Evolutionary conservation across 1,140 invertebrate species (phyloP).

Genomic region (Drosophila littoralis): DNA sequence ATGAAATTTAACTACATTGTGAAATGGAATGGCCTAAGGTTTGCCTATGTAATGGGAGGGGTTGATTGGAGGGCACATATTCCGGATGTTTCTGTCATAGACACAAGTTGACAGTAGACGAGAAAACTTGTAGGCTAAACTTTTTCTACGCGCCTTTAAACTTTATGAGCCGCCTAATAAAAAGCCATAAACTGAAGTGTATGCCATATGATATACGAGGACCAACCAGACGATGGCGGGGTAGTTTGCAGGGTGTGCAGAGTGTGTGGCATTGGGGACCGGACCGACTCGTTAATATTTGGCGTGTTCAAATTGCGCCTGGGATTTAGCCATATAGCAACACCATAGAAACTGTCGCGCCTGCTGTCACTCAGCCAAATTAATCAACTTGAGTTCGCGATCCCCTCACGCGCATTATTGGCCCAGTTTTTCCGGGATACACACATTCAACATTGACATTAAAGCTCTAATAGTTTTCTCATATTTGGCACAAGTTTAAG

Average conservation of each 20-base stretch:
- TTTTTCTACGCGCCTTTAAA: slow-evolving; percentile 42
- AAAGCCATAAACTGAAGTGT: slow-evolving; percentile 53
- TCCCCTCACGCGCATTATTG: slow-evolving; percentile 26
- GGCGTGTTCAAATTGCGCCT: slow-evolving; percentile 44
- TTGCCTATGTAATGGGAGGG: not conserved
- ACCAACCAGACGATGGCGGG: not conserved
- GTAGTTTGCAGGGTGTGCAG: not conserved
- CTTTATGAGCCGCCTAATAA: slow-evolving; percentile 50
- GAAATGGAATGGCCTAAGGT: not conserved
- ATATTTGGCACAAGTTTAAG: too few species aligned
- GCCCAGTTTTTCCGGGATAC: slow-evolving; percentile 6
- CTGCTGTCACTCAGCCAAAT: slow-evolving; percentile 45
- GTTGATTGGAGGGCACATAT: not conserved
- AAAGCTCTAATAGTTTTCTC: slow-evolving; percentile 1
- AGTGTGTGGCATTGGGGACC: slow-evolving; percentile 3
- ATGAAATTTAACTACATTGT: slow-evolving; percentile 35
- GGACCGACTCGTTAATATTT: slow-evolving; percentile 41
- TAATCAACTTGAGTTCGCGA: slow-evolving; percentile 38
- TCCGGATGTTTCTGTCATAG: slow-evolving; percentile 15
- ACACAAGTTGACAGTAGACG: slow-evolving; percentile 33
- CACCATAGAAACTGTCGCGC: slow-evolving; percentile 19
- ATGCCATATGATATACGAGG: slow-evolving; percentile 39
- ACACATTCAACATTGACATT: slow-evolving; percentile 3
- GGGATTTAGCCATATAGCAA: slow-evolving; percentile 36
- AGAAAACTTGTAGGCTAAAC: slow-evolving; percentile 43